These are phyloP conservation scores for Hypercompe scribonia DNA, from an alignment of 2,888 invertebrate genomes.

Conservation along the genomic window DNA sequence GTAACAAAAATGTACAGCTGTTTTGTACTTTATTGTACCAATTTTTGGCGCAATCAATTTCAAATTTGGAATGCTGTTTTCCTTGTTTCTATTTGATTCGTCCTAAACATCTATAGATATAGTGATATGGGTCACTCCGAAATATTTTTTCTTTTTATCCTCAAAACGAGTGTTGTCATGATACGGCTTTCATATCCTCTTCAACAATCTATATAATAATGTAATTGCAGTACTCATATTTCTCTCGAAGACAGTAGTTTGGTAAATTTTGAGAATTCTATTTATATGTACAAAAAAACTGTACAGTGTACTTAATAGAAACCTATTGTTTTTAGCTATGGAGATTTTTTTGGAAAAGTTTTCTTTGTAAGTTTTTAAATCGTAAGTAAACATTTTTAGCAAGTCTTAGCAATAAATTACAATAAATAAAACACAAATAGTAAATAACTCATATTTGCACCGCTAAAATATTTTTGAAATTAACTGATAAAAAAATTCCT, in stretches of 20 bases:
- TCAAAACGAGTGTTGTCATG: constrained; percentile 37
- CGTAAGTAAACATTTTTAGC: background rate
- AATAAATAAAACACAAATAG: background rate
- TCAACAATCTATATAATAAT: constrained; percentile 34
- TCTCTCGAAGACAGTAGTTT: constrained; percentile 20
- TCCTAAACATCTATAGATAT: constrained; percentile 31
- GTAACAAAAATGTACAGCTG: constrained; percentile 39
- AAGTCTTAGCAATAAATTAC: background rate
- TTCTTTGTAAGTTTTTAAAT: background rate
- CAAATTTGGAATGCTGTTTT: constrained; percentile 45
- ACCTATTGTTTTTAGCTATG: no score
- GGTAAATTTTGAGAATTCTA: background rate
- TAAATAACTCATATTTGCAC: no score
- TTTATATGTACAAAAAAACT: background rate
- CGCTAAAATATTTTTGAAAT: no score
- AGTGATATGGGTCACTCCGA: constrained; percentile 38
- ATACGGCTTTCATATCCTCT: constrained; percentile 43
- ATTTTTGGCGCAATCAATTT: constrained; percentile 49
- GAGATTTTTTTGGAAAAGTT: background rate
- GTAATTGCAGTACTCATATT: constrained; percentile 32
- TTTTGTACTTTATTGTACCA: constrained; percentile 45
- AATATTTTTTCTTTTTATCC: constrained; percentile 40
- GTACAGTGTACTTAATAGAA: background rate
- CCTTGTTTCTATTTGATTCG: constrained; percentile 34
- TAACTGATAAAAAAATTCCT: no score